Evolutionary conservation across 1,140 invertebrate genomes (phyloP), one percentile per base, ranked within the genome.

Genomic region (Pseudomyrmex sp.): DNA sequence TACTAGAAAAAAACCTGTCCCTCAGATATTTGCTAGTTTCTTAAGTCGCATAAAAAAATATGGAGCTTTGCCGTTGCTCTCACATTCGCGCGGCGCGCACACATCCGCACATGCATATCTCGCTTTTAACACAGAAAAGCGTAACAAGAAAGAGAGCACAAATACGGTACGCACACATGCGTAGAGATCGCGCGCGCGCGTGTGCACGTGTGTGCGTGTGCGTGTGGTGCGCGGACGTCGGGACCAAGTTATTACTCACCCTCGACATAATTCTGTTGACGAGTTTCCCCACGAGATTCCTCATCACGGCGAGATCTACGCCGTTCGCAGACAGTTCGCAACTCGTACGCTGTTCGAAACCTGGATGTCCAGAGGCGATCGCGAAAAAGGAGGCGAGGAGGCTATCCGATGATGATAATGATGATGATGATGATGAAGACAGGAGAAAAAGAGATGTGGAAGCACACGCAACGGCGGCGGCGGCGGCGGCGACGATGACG

Each of bases 381-480:
- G 10, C 2, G 35, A 59, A 18, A 61, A 61, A 44, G 44, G 35
- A 61, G 44, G 62, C 18, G 58, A 23, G 35, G 10, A 18, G 59
- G 20, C n/a, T 10, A 12, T 20, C 4, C 20, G 10, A 18, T 26
- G 26, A 3, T 26, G 10, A 18, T 26, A 2, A 3, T 26, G 18
- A 18, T 18, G 23, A 26, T 26, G 23, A 7, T 26, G 15, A 23
- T 0, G 66, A 18, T 8, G 63, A 26, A 56, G 20, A 52, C 35
- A 46, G 50, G 46, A 54, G 20, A 69, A 18, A 23, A 18, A 44
- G 23, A 75, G 26, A 15, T 23, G 56, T 18, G 26, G 63, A 35
- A 50, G 44, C 48, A 56, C 76, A 70, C 76, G 76, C 76, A 79
- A 79, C 76, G 76, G 54, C 63, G n/a, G 54, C 44, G 58, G 76